A percentile compares a stretch with the other conserved stretches of the same genome.
phyloP scores from a whole-genome alignment of 1,140 invertebrate genomes.

The Neotoxoptera formosana region DNA sequence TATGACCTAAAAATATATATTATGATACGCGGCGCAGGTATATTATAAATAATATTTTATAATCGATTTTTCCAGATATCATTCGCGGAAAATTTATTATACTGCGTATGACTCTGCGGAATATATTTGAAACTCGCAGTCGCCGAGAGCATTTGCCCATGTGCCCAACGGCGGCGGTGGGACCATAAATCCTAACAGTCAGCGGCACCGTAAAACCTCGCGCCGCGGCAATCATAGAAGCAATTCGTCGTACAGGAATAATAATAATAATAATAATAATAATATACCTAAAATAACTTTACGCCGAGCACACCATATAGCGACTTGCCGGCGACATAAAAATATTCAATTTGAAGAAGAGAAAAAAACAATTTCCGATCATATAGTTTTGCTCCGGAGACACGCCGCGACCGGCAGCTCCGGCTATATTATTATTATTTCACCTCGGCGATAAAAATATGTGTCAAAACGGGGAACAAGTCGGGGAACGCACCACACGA shows the following conservation, averaged over 20 bases:
- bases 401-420: background rate
- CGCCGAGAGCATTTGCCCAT: background rate
- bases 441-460: background rate
- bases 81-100: background rate
- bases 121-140: background rate
- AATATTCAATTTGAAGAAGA: background rate
- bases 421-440: background rate
- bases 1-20: too few relatives aligned
- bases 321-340: background rate
- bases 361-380: background rate
- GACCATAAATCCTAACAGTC: background rate
- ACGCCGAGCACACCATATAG: background rate
- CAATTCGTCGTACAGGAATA: background rate
- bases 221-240: background rate
- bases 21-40: background rate
- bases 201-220: background rate
- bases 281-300: constrained; percentile 14
- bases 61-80: background rate
- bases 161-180: background rate
- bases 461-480: background rate
- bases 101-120: background rate
- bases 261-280: background rate
- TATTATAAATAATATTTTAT: background rate
- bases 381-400: background rate
- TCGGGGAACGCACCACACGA: background rate